A percentile compares a stretch with the other conserved stretches of the same genome.
phyloP scores from a whole-genome alignment of 2,888 invertebrate genomes.

The Hololepta plana region DNA sequence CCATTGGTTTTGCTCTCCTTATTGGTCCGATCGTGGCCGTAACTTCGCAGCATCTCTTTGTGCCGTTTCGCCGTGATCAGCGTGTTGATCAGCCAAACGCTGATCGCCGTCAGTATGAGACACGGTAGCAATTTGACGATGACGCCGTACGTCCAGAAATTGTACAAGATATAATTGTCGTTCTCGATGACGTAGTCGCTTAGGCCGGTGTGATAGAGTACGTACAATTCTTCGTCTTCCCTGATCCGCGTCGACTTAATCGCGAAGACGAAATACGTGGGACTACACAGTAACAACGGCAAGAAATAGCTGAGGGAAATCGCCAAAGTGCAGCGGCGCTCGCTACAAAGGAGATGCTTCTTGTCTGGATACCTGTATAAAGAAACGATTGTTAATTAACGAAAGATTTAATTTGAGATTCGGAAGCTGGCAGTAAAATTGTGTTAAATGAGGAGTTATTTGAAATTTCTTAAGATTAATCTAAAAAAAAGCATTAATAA shows the following conservation, averaged over 20 bases:
- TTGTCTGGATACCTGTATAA: conserved; percentile 68
- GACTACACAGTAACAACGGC: conserved; percentile 65
- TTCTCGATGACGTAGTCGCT: conserved; percentile 26
- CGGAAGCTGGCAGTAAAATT: no score
- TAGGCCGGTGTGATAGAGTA: conserved; percentile 36
- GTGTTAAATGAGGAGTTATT: no score
- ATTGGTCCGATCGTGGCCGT: no score
- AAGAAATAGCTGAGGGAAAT: conserved; percentile 58
- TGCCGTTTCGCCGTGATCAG: conserved; percentile 58
- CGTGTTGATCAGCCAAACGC: conserved; percentile 50
- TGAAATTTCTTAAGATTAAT: no score
- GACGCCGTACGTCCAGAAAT: conserved; percentile 69
- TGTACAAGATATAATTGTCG: conserved; percentile 31
- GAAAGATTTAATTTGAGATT: no score
- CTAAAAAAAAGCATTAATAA: no score
- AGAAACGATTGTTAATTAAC: no score
- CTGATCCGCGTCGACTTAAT: conserved; percentile 33
- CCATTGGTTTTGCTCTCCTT: conserved; percentile 32
- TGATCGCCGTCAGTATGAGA: conserved; percentile 54
- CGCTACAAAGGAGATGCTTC: conserved; percentile 56
- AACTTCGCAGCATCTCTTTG: conserved; percentile 48
- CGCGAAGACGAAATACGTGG: conserved; percentile 59
- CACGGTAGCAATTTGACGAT: conserved; percentile 68
- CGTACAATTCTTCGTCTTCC: conserved; percentile 37
- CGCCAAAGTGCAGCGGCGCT: conserved; percentile 56